Conservation (phyloP, 2,113 vertebrate genomes). For the Excalfactoria chinensis region DNA sequence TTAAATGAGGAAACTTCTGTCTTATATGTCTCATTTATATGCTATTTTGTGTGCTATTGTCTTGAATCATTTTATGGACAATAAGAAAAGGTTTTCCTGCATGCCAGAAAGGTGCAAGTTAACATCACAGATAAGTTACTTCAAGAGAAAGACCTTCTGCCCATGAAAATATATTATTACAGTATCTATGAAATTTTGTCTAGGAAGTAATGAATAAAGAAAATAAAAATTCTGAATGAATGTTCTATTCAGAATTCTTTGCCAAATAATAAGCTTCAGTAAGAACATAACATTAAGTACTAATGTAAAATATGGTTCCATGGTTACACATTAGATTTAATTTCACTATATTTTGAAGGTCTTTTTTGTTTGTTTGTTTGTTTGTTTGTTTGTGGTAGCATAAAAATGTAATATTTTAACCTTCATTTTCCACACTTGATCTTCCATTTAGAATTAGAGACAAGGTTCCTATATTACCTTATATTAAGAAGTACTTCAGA, state of each 20-base stretch:
- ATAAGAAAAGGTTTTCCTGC: neutral
- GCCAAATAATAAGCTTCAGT: neutral
- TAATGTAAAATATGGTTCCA: neutral
- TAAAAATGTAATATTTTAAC: neutral
- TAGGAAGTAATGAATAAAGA: conserved; percentile 27
- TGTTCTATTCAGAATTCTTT: conserved; percentile 37
- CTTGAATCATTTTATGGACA: neutral
- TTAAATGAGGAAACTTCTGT: neutral
- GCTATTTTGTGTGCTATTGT: neutral
- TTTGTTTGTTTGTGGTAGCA: neutral
- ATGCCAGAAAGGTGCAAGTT: neutral
- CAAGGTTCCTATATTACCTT: neutral
- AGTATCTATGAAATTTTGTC: neutral
- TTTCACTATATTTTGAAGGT: neutral
- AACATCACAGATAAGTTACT: neutral
- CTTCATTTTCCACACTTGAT: neutral
- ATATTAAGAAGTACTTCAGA: neutral
- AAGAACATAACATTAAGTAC: neutral
- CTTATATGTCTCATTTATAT: neutral
- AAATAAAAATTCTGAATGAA: neutral
- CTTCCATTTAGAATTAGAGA: neutral
- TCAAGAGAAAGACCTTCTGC: neutral
- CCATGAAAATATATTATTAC: neutral
- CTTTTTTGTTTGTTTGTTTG: neutral
- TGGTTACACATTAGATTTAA: conserved; percentile 26